These are phyloP conservation scores for Lepidostoma basale DNA, from an alignment of 1,140 invertebrate species.

Conservation along the genomic window DNA sequence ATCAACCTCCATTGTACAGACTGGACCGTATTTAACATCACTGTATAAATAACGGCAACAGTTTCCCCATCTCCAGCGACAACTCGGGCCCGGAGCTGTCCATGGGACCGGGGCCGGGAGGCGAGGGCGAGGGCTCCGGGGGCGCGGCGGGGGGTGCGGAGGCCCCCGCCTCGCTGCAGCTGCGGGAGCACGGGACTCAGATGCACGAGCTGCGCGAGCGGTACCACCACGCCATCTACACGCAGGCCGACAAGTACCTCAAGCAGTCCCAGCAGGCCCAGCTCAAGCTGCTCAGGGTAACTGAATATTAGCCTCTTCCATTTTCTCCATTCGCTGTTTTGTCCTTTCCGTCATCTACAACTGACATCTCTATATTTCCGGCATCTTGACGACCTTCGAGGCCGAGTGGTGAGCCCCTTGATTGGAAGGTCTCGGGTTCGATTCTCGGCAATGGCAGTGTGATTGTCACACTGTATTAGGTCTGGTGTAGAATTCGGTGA, in stretches of 20 bases:
- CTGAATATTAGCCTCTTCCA: not conserved
- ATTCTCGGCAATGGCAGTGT: too few species aligned
- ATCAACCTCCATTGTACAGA: too few species aligned
- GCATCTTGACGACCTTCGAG: too few species aligned
- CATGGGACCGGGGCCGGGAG: slow-evolving; percentile 49
- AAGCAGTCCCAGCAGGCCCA: slow-evolving; percentile 78
- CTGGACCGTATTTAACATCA: not conserved
- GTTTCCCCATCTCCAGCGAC: slow-evolving; percentile 33
- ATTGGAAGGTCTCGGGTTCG: too few species aligned
- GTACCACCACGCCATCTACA: slow-evolving; percentile 81
- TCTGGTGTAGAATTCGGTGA: too few species aligned
- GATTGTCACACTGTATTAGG: too few species aligned
- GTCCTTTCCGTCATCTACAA: too few species aligned
- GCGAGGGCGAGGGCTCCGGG: slow-evolving; percentile 59
- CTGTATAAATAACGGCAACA: slow-evolving; percentile 3
- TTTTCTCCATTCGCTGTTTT: not conserved
- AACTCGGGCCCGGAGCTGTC: slow-evolving; percentile 45
- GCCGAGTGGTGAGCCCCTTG: too few species aligned
- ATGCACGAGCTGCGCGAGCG: slow-evolving; percentile 83
- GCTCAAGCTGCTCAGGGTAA: slow-evolving; percentile 69
- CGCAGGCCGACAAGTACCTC: slow-evolving; percentile 79
- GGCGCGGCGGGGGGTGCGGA: slow-evolving; percentile 73
- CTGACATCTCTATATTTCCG: too few species aligned
- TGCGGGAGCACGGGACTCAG: slow-evolving; percentile 72
- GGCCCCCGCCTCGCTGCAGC: not conserved